phyloP scores from a whole-genome alignment of 1,140 invertebrate genomes.

The Lepidurus packardi region DNA sequence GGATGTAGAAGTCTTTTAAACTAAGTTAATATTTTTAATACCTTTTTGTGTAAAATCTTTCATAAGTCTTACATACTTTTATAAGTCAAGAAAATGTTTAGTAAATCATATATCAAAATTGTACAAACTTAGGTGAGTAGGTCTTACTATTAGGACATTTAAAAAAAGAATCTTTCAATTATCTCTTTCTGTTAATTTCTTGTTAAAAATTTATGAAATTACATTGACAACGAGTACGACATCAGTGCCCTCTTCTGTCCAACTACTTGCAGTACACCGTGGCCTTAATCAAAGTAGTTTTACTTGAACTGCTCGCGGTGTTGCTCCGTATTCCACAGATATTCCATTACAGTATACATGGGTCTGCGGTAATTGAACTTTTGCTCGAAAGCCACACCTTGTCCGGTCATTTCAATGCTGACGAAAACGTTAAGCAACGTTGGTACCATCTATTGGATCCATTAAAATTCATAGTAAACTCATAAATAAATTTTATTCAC shows the following conservation, averaged over 20 bases:
- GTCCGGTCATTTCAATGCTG: slow-evolving; percentile 93
- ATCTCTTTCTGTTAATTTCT: too few species aligned
- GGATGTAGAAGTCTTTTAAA: slow-evolving; percentile 23
- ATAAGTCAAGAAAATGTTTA: too few species aligned
- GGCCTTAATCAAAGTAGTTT: too few species aligned
- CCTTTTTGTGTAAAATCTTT: neutral
- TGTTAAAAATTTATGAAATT: too few species aligned
- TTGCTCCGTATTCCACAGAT: slow-evolving; percentile 76
- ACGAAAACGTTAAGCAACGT: slow-evolving; percentile 86
- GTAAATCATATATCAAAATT: too few species aligned
- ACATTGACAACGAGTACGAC: too few species aligned
- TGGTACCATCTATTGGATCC: slow-evolving; percentile 55
- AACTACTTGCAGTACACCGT: too few species aligned
- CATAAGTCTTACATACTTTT: neutral
- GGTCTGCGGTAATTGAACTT: slow-evolving; percentile 94
- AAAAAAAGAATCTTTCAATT: too few species aligned
- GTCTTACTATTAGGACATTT: too few species aligned
- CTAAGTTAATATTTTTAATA: slow-evolving; percentile 31
- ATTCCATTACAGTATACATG: slow-evolving; percentile 90
- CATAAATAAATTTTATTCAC: slow-evolving; percentile 38
- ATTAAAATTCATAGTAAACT: slow-evolving; percentile 25
- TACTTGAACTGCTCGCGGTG: slow-evolving; percentile 70
- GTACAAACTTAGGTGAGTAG: too few species aligned
- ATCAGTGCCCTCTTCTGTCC: too few species aligned
- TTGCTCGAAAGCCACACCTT: slow-evolving; percentile 92